Evolutionary conservation across 2,113 vertebrate species (phyloP).

Genomic region (Carassius gibelio): DNA sequence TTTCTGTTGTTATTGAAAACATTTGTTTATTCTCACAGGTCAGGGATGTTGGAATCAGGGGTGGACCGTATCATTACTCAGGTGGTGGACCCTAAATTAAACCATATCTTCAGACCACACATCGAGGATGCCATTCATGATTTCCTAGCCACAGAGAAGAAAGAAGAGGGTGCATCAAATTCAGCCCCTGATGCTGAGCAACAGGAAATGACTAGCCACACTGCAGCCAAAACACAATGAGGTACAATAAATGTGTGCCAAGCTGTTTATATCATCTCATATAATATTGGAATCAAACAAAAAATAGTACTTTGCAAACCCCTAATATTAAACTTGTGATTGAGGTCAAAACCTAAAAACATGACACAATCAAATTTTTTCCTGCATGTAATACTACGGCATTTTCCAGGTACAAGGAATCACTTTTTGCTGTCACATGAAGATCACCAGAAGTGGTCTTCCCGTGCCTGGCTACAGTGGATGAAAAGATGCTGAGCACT

Average conservation of each 20-base stretch:
- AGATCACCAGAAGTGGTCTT: background rate
- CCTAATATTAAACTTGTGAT: background rate
- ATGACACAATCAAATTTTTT: background rate
- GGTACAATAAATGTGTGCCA: conserved; percentile 45
- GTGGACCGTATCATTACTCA: conserved; percentile 99
- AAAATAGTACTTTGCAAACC: background rate
- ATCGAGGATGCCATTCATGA: conserved; percentile 97
- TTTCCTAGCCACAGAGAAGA: conserved; percentile 88
- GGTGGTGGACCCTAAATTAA: conserved; percentile 96
- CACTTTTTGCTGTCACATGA: background rate
- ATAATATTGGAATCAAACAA: background rate
- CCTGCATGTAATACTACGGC: background rate
- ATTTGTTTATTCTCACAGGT: conserved; percentile 70
- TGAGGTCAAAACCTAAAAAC: background rate
- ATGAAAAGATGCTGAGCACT: background rate
- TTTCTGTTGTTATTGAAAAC: background rate
- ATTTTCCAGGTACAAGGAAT: background rate
- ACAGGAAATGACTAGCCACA: conserved; percentile 77
- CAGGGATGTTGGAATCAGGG: conserved; percentile 96
- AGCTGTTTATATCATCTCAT: background rate
- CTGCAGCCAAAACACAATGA: conserved; percentile 87
- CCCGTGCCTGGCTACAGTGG: background rate
- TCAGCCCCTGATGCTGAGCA: conserved; percentile 82
- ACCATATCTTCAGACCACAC: conserved; percentile 96
- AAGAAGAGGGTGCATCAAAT: conserved; percentile 80